A percentile compares a stretch with the other conserved stretches of the same genome.
phyloP scores from a whole-genome alignment of 2,888 invertebrate species.

The Andrena camellia region DNA sequence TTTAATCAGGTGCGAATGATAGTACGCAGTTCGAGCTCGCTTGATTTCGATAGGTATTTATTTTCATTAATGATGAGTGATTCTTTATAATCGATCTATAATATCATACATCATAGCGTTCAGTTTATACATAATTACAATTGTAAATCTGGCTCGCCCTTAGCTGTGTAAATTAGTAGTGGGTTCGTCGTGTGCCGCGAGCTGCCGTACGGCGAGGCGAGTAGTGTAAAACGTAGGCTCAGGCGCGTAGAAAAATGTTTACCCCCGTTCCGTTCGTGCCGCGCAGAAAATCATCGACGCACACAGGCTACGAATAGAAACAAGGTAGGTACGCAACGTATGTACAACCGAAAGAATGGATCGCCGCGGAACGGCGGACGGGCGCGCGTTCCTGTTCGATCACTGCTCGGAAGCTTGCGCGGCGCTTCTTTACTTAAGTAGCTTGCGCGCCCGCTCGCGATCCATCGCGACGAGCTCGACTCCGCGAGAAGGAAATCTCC shows the following conservation, averaged over 20 bases:
- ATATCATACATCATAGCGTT: conserved; percentile 85
- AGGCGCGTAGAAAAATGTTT: conserved; percentile 73
- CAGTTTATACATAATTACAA: conserved; percentile 85
- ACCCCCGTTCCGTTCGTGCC: conserved; percentile 1
- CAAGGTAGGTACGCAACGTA: conserved; percentile 62
- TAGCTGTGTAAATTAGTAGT: conserved; percentile 76
- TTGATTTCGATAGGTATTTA: conserved; percentile 80
- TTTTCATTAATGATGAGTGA: conserved; percentile 84
- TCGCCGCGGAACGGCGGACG: not conserved
- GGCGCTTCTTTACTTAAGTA: no score
- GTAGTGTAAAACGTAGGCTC: conserved; percentile 68
- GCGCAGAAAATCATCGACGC: conserved; percentile 33
- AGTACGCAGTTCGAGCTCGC: conserved; percentile 22
- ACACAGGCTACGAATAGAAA: conserved; percentile 45
- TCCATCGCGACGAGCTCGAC: conserved; percentile 38
- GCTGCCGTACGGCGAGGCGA: conserved; percentile 45
- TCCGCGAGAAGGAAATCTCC: conserved; percentile 74
- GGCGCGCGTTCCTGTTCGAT: conserved; percentile 23
- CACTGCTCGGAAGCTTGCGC: no score
- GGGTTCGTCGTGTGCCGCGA: conserved; percentile 77
- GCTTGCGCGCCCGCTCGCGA: not conserved
- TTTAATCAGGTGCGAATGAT: conserved; percentile 17
- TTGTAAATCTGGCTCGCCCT: conserved; percentile 81
- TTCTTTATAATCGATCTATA: conserved; percentile 85
- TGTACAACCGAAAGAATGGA: conserved; percentile 67